These are phyloP conservation scores for Anolis apletophallus DNA, from an alignment of 2,797 vertebrate genomes.

Conservation along the genomic window DNA sequence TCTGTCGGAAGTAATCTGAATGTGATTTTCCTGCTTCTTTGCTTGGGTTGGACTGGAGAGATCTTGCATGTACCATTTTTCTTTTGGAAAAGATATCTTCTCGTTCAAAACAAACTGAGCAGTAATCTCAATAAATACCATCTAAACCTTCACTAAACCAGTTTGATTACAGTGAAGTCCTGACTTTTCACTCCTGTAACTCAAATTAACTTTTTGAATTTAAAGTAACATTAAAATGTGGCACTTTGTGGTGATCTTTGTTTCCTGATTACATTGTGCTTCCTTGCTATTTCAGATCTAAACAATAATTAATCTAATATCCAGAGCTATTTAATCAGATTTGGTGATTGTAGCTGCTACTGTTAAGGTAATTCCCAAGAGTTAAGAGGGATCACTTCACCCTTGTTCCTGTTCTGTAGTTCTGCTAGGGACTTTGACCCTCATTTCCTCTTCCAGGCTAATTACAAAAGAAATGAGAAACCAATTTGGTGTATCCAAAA, in stretches of 20 bases:
- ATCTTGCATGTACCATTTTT: background rate
- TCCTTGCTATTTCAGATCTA: background rate
- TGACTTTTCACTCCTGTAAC: background rate
- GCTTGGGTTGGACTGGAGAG: background rate
- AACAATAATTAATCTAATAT: background rate
- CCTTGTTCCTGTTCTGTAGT: constrained; percentile 52
- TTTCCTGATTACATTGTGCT: background rate
- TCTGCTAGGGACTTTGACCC: constrained; percentile 65
- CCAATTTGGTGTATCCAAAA: constrained; percentile 52
- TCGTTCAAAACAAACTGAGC: background rate
- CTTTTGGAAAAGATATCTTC: background rate
- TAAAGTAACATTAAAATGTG: background rate
- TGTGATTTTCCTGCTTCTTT: no score
- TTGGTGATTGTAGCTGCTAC: background rate
- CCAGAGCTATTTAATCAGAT: background rate
- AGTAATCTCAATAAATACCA: background rate
- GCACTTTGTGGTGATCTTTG: background rate
- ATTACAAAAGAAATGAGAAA: constrained; percentile 57
- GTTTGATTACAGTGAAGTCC: background rate
- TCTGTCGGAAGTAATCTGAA: no score
- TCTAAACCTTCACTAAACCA: background rate
- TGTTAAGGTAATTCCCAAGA: background rate
- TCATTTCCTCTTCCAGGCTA: constrained; percentile 58
- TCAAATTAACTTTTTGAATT: background rate
- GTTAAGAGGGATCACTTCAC: constrained; percentile 74